Base-by-base conservation (phyloP, 2,113 vertebrate species). In the Nannobrachium achirus region DNA sequence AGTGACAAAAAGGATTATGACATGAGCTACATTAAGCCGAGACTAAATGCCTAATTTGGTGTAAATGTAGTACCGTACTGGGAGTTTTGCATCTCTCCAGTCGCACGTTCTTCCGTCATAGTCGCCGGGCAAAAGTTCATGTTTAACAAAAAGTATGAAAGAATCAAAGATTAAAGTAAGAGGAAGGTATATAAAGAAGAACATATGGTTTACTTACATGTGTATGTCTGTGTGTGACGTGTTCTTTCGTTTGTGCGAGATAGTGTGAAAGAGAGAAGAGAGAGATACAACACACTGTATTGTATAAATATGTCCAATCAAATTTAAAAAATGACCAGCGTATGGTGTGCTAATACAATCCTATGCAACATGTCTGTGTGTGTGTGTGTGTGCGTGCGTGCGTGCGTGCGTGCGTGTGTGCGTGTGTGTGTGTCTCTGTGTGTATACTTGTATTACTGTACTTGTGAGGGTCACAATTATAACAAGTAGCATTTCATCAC, bases 291-390 rank as follows among this genome's bases (percentile, higher is more conserved):
- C 18, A 68, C 57, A 53, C 52, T 16, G 56, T 55, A 9, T 57
- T 72, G n/a, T 33, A 5, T 3, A 45, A 85, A 52, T 20, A 48
- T 81, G 52, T 81, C 63, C 71, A 53, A 39, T 66, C 65, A 18
- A 0, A 42, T 70, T 49, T 71, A 79, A 40, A 65, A 59, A 18
- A 62, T 60, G 5, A 75, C 10, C 51, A 42, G 16, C 44, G 68
- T 11, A 41, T 69, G 51, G 38, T 15, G 69, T 56, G 41, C 57
- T 46, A 38, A 56, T 53, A 65, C 45, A 62, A 51, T 41, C 60
- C 58, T 15, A 74, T 66, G 76, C 63, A 63, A 41, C 25, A 33
- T 5, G 25, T 33, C 16, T 14, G n/a, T 19, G 44, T 63, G 25
- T 13, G 6, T 50, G n/a, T 57, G 20, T 46, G 53, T 58, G 6